A percentile compares a stretch with the other conserved stretches of the same genome.
These are phyloP conservation scores for Rhineura floridana DNA, from an alignment of 2,113 vertebrate species.

Conservation along the genomic window DNA sequence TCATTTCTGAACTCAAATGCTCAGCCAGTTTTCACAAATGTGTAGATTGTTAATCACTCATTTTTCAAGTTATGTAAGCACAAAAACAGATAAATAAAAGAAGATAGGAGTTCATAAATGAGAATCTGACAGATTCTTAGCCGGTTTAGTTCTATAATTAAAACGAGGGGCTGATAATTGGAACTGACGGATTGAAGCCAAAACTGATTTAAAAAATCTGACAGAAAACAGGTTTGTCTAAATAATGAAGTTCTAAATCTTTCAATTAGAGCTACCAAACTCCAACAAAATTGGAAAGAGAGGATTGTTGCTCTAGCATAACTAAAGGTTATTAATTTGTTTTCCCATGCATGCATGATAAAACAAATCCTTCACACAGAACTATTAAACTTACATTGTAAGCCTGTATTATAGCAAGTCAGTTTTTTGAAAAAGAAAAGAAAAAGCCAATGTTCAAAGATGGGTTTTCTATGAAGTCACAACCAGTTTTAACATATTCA, in stretches of 20 bases:
- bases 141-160: slow-evolving; percentile 32
- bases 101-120: slow-evolving; percentile 8
- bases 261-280: slow-evolving; percentile 42
- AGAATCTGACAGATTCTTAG: slow-evolving; percentile 30
- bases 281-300: slow-evolving; percentile 20
- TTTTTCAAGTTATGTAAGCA: slow-evolving; percentile 14
- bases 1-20: not conserved
- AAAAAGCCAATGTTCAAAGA: not conserved
- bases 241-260: slow-evolving; percentile 41
- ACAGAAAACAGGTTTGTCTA: slow-evolving; percentile 24
- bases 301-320: not conserved
- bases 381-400: not conserved
- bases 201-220: slow-evolving; percentile 47
- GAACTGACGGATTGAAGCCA: slow-evolving; percentile 34
- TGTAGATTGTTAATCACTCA: not conserved
- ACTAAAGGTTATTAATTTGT: slow-evolving; percentile 21
- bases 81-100: slow-evolving; percentile 27
- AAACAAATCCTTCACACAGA: not conserved
- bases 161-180: slow-evolving; percentile 49
- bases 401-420: not conserved
- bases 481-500: not conserved
- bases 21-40: slow-evolving; percentile 2
- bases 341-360: not conserved
- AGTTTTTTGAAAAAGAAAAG: not conserved
- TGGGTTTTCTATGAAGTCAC: not conserved